A percentile compares a stretch with the other conserved stretches of the same genome.
Conservation (phyloP, 2,888 invertebrate genomes). For the Himalopsyche tibetana region DNA sequence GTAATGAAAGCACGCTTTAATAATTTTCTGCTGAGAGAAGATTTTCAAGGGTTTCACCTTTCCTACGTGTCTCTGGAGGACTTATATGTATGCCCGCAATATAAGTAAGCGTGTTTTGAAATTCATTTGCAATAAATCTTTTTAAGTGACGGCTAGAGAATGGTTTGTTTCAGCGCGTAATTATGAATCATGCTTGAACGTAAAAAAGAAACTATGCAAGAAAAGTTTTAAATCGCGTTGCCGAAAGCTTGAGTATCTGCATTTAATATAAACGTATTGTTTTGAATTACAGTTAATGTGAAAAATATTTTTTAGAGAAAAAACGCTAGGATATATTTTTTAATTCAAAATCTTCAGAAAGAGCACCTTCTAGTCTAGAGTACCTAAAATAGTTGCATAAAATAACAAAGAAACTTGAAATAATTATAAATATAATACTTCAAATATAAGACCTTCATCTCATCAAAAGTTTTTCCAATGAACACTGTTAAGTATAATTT, state of each 20-base stretch:
- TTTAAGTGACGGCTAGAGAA: conserved; percentile 59
- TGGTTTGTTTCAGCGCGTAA: conserved; percentile 62
- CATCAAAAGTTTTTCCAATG: no score
- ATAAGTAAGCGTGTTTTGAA: conserved; percentile 59
- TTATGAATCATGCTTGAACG: conserved; percentile 57
- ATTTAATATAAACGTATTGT: neutral
- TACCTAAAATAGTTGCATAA: no score
- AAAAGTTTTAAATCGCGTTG: conserved; percentile 4
- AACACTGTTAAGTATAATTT: no score
- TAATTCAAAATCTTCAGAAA: no score
- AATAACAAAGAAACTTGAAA: no score
- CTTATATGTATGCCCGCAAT: conserved; percentile 44
- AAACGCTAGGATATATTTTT: no score
- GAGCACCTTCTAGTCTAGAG: no score
- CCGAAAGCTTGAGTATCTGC: neutral
- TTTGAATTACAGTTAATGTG: neutral
- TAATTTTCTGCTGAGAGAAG: conserved; percentile 44
- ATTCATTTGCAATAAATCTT: conserved; percentile 63
- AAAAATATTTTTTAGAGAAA: no score
- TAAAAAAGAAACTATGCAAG: conserved; percentile 35
- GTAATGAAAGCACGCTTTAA: conserved; percentile 22
- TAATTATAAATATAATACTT: no score
- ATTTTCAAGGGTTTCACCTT: neutral
- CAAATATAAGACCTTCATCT: no score
- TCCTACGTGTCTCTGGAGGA: conserved; percentile 1